Evolutionary conservation across 2,113 vertebrate genomes (phyloP), one percentile per base, ranked within the genome.

Genomic region (Rattus rattus): DNA sequence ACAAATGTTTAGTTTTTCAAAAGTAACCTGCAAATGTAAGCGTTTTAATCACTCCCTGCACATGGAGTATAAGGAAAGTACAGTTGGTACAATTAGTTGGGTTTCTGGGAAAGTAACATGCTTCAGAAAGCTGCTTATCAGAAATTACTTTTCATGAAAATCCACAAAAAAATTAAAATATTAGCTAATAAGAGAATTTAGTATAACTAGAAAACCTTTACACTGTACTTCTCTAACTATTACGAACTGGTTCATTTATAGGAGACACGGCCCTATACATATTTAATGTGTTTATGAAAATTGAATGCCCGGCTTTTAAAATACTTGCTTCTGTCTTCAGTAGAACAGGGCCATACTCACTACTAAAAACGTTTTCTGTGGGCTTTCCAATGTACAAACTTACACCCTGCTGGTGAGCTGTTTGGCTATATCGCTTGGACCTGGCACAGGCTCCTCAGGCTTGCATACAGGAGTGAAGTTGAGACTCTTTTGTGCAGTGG

Each of bases 391-490:
- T 43, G 43, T 43, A 96, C 88, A 96, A 91, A 99, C 99, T 99
- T 99, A 99, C 99, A 99, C 98, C 98, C 98, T 99, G 98, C 94
- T 96, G 97, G 98, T 98, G 97, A 98, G 91, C 92, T 99, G 98
- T 97, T 93, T 98, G 97, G 97, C 94, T 96, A 97, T 97, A 98
- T 96, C 98, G 98, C 99, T 99, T 96, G 99, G 98, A 95, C 99
- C 99, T 47, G 99, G 98, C 6, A 98, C 1, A 0, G 98, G 94
- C 92, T 99, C 99, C 94, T 99, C 99, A 88, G 98, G 97, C 97
- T 98, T 99, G 96, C 98, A 98, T 90, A 98, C 92, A 91, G 97
- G 98, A 95, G 98, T 99, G 52, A 99, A 99, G 97, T 98, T 99
- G 91, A 99, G 98, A 96, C 99, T 98, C 98, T 99, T 99, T 54